phyloP scores from a whole-genome alignment of 1,140 invertebrate species.

The Scaptomyza graminum region DNA sequence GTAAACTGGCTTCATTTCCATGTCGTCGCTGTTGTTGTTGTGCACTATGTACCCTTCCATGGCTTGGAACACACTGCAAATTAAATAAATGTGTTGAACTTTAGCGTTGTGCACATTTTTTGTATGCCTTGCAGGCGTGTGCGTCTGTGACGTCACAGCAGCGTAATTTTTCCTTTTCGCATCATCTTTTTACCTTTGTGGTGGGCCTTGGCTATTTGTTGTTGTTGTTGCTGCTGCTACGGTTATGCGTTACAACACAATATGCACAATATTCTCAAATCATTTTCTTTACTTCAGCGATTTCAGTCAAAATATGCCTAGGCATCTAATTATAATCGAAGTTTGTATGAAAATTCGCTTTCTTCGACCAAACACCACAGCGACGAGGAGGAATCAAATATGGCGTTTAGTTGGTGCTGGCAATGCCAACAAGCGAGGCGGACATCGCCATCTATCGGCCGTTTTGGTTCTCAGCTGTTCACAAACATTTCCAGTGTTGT shows the following conservation, averaged over 20 bases:
- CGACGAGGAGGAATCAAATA: constrained; percentile 66
- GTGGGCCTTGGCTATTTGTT: constrained; percentile 38
- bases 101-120: constrained; percentile 1
- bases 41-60: constrained; percentile 73
- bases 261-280: constrained; percentile 18
- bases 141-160: constrained; percentile 50
- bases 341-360: constrained; percentile 56
- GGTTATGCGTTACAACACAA: constrained; percentile 25
- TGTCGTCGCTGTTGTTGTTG: constrained; percentile 62
- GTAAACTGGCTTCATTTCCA: constrained; percentile 64
- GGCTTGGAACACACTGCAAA: constrained; percentile 18
- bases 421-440: constrained; percentile 45
- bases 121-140: constrained; percentile 10
- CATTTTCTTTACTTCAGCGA: constrained; percentile 21
- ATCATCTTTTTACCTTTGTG: constrained; percentile 43
- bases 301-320: constrained; percentile 27
- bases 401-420: constrained; percentile 65
- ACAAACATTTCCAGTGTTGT: constrained; percentile 63
- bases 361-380: constrained; percentile 58
- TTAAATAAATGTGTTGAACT: constrained; percentile 8
- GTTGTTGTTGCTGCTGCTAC: constrained; percentile 18
- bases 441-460: constrained; percentile 50
- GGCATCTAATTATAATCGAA: constrained; percentile 27
- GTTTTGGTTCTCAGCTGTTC: constrained; percentile 47
- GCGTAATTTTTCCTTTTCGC: constrained; percentile 48